Evolutionary conservation across 1,140 invertebrate species (phyloP).

Genomic region (Drosophila ambigua): DNA sequence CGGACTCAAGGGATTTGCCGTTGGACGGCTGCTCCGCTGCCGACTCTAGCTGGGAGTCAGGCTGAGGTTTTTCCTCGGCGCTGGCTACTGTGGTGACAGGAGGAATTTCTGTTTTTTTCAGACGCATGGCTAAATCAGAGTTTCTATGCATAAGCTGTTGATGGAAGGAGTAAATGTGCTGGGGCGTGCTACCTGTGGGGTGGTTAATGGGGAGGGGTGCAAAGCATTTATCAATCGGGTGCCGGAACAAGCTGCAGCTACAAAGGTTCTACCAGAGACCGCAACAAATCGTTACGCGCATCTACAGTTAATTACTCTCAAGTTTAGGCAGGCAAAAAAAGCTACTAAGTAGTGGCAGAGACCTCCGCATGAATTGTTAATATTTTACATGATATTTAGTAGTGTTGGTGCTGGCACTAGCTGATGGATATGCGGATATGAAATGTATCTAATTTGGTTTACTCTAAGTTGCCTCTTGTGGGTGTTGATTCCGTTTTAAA

Average conservation of each 20-base stretch:
- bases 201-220: slow-evolving; percentile 48
- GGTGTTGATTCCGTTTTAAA: no score
- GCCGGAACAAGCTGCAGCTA: slow-evolving; percentile 63
- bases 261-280: slow-evolving; percentile 54
- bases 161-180: slow-evolving; percentile 79
- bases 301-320: not conserved
- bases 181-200: slow-evolving; percentile 71
- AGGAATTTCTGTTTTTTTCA: slow-evolving; percentile 79
- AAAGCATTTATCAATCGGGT: slow-evolving; percentile 69
- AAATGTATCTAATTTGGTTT: no score
- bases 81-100: slow-evolving; percentile 57
- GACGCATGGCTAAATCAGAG: slow-evolving; percentile 77
- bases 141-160: slow-evolving; percentile 82
- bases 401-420: no score
- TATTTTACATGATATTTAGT: no score
- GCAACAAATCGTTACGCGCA: slow-evolving; percentile 33
- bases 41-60: not conserved
- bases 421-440: no score
- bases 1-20: slow-evolving; percentile 46
- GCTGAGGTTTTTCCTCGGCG: slow-evolving; percentile 28
- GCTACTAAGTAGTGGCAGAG: not conserved
- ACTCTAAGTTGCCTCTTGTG: no score
- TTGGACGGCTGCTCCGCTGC: slow-evolving; percentile 35
- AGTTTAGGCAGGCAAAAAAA: slow-evolving; percentile 9
- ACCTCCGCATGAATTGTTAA: no score